Conservation (phyloP, 1,140 invertebrate genomes). For the Cyrtorhinus lividipennis region DNA sequence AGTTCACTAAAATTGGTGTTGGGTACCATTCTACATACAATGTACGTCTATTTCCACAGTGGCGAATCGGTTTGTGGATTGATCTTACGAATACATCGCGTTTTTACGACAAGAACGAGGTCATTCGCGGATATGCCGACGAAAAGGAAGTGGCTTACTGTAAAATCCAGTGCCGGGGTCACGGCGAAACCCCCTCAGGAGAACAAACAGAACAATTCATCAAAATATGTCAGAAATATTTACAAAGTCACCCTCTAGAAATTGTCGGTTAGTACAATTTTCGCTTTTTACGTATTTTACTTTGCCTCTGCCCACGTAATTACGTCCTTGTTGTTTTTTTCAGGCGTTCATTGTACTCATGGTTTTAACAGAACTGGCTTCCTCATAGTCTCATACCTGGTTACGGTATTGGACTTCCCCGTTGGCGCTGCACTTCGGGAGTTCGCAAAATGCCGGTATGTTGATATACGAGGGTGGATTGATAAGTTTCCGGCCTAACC, state of each 20-base stretch:
- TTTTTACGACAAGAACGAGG: constrained; percentile 70
- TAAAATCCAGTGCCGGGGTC: constrained; percentile 76
- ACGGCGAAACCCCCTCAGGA: constrained; percentile 56
- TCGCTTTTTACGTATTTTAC: neutral
- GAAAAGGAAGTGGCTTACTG: constrained; percentile 65
- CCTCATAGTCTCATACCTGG: constrained; percentile 78
- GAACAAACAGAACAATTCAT: constrained; percentile 71
- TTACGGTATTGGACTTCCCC: constrained; percentile 59
- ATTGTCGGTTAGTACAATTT: constrained; percentile 41
- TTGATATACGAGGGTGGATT: too few species aligned
- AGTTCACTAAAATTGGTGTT: too few species aligned
- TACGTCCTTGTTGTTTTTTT: constrained; percentile 12
- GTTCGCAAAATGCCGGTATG: constrained; percentile 53
- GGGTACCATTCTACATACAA: neutral
- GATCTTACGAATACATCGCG: constrained; percentile 89
- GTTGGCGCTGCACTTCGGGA: constrained; percentile 62
- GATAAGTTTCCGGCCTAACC: too few species aligned
- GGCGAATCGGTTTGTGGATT: constrained; percentile 86
- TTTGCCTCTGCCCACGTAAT: neutral
- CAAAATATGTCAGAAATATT: constrained; percentile 58
- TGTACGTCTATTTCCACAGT: constrained; percentile 31
- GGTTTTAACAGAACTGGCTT: constrained; percentile 98
- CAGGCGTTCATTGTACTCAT: constrained; percentile 92
- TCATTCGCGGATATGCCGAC: constrained; percentile 30
- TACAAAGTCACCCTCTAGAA: constrained; percentile 60